Base-by-base conservation (phyloP, 1,140 invertebrate genomes). In the Sitophilus oryzae region DNA sequence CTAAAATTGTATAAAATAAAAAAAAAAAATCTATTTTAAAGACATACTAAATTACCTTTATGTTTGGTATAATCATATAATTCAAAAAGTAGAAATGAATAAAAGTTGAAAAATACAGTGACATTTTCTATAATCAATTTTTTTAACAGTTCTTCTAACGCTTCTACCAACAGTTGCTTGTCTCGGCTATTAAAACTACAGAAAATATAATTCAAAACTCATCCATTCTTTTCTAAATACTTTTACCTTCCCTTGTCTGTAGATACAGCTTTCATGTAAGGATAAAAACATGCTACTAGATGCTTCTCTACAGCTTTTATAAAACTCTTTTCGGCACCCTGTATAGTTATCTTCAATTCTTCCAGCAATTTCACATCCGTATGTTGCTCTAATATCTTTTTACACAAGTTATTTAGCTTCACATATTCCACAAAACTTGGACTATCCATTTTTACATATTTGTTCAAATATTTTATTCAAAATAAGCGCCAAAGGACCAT, bases 61-160 rank as follows among this genome's bases (percentile, higher is more conserved):
- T 62, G 61, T 35, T 52, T 37, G 9, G 9, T 23, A 45, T 56
- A 14, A 59, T 57, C 48, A 61, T 57, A 66, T 46, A 65, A 58
- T 18, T 63, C 66, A 61, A 30, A 78, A 62, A 30, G 79, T 58
- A 46, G 61, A 66, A n/a, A 60, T 37, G 47, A 56, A 51, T 63
- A 67, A 43, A 66, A 60, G 40, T 67, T 67, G 21, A 63, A 64
- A 62, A 66, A 67, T 19, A 67, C 9, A 9, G 20, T 42, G 11
- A 51, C 11, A n/a, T 60, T 54, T 35, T 62, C 51, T 15, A 63
- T 55, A 4, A 10, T 36, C 10, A 55, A 36, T 57, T 65, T 66
- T n/a, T 58, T 42, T 38, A 67, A 64, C n/a, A 68, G 36, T 21
- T 44, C 22, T 43, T 40, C 50, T 18, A 68, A 52, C 0, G 63